A percentile compares a stretch with the other conserved stretches of the same genome.
These are phyloP conservation scores for Drosophila grimshawi DNA, from an alignment of 1,140 invertebrate genomes.

Conservation along the genomic window DNA sequence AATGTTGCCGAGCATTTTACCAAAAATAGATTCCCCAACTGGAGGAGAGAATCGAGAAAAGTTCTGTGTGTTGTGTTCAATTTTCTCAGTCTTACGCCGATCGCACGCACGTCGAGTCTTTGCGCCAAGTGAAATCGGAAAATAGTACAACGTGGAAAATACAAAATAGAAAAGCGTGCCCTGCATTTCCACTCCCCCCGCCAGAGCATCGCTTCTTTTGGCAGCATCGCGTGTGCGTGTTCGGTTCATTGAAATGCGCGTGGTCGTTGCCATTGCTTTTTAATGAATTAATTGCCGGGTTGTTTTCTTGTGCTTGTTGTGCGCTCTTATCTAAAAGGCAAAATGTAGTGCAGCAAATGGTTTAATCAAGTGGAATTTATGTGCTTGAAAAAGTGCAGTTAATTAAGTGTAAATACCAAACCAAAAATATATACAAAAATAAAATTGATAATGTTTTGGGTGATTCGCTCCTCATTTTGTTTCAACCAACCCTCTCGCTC, in stretches of 20 bases:
- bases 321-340: slow-evolving; percentile 44
- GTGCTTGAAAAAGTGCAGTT: slow-evolving; percentile 73
- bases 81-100: slow-evolving; percentile 58
- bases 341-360: slow-evolving; percentile 72
- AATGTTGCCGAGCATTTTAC: slow-evolving; percentile 70
- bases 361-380: slow-evolving; percentile 83
- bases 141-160: slow-evolving; percentile 23
- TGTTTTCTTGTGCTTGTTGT: slow-evolving; percentile 37
- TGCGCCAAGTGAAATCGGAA: slow-evolving; percentile 26
- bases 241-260: slow-evolving; percentile 56
- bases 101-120: slow-evolving; percentile 52
- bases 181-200: slow-evolving; percentile 19
- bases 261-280: slow-evolving; percentile 62
- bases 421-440: neutral
- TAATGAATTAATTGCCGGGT: slow-evolving; percentile 77
- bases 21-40: slow-evolving; percentile 70
- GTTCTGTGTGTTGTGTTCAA: slow-evolving; percentile 3
- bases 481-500: too few relatives aligned
- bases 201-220: neutral
- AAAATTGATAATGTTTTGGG: slow-evolving; percentile 44
- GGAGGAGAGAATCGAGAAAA: slow-evolving; percentile 32
- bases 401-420: slow-evolving; percentile 78
- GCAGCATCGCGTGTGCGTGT: slow-evolving; percentile 39
- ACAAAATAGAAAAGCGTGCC: slow-evolving; percentile 71
- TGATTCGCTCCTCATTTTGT: too few relatives aligned